phyloP scores from a whole-genome alignment of 92 coral and sea anemone species.

The Hydrozoanthus gracilis region DNA sequence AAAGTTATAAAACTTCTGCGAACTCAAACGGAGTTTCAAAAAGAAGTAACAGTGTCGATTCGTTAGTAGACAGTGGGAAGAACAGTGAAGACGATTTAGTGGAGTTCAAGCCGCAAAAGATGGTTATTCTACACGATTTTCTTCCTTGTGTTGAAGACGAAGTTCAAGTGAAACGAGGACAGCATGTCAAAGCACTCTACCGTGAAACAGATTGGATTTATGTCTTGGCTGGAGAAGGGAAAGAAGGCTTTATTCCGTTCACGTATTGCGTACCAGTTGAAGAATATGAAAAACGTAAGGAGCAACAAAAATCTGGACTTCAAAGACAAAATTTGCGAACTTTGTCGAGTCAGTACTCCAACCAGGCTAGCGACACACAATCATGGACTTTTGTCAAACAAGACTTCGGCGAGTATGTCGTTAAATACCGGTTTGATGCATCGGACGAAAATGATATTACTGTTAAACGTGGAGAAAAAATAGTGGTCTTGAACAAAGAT shows the following conservation, averaged over 20 bases:
- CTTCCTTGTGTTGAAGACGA: constrained; percentile 98
- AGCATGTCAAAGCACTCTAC: constrained; percentile 89
- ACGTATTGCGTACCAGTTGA: constrained; percentile 87
- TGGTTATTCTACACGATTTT: constrained; percentile 94
- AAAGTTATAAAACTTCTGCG: constrained; percentile 49
- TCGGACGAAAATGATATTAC: constrained; percentile 87
- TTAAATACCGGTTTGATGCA: constrained; percentile 85
- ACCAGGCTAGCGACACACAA: constrained; percentile 58
- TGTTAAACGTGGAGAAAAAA: constrained; percentile 83
- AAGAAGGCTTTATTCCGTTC: constrained; percentile 93
- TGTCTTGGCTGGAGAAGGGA: constrained; percentile 78
- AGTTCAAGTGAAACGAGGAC: constrained; percentile 86
- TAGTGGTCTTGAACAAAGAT: constrained; percentile 84
- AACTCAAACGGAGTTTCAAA: constrained; percentile 66
- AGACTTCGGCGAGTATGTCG: constrained; percentile 84
- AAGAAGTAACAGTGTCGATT: constrained; percentile 73
- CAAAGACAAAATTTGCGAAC: constrained; percentile 62
- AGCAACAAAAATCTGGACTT: constrained; percentile 61
- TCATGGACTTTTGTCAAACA: constrained; percentile 70
- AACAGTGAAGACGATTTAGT: constrained; percentile 66
- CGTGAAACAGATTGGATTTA: constrained; percentile 96
- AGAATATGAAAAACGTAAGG: constrained; percentile 81
- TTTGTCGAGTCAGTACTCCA: constrained; percentile 64
- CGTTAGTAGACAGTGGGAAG: constrained; percentile 60
- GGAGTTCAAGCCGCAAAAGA: constrained; percentile 89